These are phyloP conservation scores for Hippoglossus stenolepis DNA, from an alignment of 2,113 vertebrate species.

Conservation along the genomic window DNA sequence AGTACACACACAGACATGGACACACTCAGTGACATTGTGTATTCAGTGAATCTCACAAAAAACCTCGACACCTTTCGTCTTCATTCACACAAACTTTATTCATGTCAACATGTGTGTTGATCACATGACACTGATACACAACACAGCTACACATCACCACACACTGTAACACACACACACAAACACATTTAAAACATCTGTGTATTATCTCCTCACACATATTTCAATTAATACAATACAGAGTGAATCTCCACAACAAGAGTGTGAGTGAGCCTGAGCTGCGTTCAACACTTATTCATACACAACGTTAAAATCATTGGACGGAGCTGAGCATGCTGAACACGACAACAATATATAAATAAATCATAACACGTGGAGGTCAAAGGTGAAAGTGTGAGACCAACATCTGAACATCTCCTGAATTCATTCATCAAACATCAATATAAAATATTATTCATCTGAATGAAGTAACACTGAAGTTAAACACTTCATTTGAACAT, in stretches of 20 bases:
- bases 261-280: slow-evolving; percentile 13
- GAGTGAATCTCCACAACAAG: neutral
- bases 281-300: slow-evolving; percentile 17
- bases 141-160: slow-evolving; percentile 14
- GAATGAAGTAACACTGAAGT: no score
- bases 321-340: no score
- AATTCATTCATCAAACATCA: neutral
- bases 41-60: neutral
- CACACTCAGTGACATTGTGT: no score
- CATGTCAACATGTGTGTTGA: slow-evolving; percentile 31
- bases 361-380: no score
- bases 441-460: no score
- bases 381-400: no score
- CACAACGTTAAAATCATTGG: neutral
- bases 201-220: slow-evolving; percentile 32
- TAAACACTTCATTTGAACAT: no score
- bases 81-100: slow-evolving; percentile 60
- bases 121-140: slow-evolving; percentile 55
- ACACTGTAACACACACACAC: slow-evolving; percentile 1
- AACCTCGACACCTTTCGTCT: neutral
- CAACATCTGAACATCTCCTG: neutral
- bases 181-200: slow-evolving; percentile 26
- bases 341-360: neutral
- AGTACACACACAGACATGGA: no score
- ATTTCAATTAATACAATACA: slow-evolving; percentile 22